Evolutionary conservation across 2,888 invertebrate species (phyloP).

Genomic region (Leptura quadrifasciata): DNA sequence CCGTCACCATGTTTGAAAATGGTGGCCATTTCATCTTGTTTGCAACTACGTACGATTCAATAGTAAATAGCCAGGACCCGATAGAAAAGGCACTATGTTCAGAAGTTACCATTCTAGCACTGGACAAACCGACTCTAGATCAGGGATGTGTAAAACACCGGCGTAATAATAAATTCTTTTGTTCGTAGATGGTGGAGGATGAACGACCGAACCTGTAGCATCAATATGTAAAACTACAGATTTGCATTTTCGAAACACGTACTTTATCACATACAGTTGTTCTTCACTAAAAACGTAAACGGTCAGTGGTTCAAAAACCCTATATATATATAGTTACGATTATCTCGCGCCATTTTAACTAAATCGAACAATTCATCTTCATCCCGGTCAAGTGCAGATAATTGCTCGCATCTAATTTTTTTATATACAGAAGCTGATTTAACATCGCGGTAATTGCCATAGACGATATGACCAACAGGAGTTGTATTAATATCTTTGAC

Average conservation of each 20-base stretch:
- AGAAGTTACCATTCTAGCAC: background rate
- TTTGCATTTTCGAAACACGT: background rate
- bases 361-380: background rate
- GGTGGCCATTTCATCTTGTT: background rate
- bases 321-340: background rate
- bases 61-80: background rate
- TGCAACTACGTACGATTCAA: background rate
- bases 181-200: background rate
- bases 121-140: background rate
- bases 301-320: background rate
- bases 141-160: background rate
- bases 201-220: background rate
- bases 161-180: background rate
- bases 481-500: background rate
- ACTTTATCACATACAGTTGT: background rate
- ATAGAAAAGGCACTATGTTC: background rate
- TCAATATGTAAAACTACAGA: background rate
- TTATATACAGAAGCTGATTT: background rate
- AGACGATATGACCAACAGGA: background rate
- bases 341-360: background rate
- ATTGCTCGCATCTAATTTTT: background rate
- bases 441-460: background rate
- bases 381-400: background rate
- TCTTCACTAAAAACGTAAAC: background rate
- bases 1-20: background rate